These are phyloP conservation scores for Nerophis lumbriciformis DNA, from an alignment of 2,113 vertebrate genomes.

Conservation along the genomic window DNA sequence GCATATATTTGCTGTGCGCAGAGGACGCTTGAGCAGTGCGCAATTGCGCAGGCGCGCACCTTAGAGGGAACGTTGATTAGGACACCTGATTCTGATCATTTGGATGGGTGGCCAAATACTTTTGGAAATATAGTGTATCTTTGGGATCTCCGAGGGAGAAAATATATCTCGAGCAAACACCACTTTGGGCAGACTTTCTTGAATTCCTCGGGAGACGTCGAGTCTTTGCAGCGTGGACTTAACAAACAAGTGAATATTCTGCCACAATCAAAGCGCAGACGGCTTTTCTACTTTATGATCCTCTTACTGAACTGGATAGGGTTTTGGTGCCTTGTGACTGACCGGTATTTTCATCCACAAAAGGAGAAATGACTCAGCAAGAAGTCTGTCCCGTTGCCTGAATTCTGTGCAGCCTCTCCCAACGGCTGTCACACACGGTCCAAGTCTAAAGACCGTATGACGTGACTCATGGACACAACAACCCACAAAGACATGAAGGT, in stretches of 20 bases:
- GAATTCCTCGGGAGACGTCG: slow-evolving; percentile 5
- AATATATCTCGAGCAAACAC: slow-evolving; percentile 10
- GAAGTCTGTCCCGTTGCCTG: slow-evolving; percentile 9
- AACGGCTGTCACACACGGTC: slow-evolving; percentile 8
- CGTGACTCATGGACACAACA: not conserved
- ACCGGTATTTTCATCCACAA: slow-evolving; percentile 20
- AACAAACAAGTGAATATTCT: slow-evolving; percentile 6
- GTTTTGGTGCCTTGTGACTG: slow-evolving; percentile 30
- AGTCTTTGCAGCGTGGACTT: slow-evolving; percentile 14
- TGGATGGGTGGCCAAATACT: too few relatives aligned
- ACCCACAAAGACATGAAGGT: not conserved
- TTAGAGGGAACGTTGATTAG: too few relatives aligned
- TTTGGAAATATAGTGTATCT: not conserved
- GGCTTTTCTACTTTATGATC: slow-evolving; percentile 11
- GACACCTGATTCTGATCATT: too few relatives aligned
- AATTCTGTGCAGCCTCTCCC: slow-evolving; percentile 1
- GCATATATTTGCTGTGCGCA: too few relatives aligned
- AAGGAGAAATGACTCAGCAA: slow-evolving; percentile 41
- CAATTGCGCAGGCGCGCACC: too few relatives aligned
- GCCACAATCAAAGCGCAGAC: not conserved
- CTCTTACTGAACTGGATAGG: slow-evolving; percentile 17
- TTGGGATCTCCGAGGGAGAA: slow-evolving; percentile 19
- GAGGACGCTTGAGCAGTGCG: too few relatives aligned
- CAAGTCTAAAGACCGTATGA: not conserved
- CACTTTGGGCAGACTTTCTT: slow-evolving; percentile 2